A percentile compares a stretch with the other conserved stretches of the same genome.
Evolutionary conservation across 2,888 invertebrate species (phyloP).

Genomic region (Noctua pronuba): DNA sequence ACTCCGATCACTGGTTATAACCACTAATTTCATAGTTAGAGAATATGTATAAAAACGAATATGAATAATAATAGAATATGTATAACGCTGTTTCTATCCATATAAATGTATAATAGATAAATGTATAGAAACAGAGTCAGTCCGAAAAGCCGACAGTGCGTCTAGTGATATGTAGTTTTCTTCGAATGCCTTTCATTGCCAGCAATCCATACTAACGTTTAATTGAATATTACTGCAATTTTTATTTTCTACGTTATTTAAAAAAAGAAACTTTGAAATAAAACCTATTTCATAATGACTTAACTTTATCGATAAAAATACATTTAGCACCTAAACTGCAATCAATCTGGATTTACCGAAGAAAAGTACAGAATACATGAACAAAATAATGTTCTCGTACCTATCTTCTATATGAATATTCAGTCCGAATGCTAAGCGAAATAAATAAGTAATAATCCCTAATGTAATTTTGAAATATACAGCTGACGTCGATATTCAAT

Average conservation of each 20-base stretch:
- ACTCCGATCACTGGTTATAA: no score
- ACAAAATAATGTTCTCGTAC: neutral
- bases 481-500: conserved; percentile 16
- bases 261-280: neutral
- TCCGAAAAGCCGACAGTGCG: no score
- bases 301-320: no score
- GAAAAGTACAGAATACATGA: neutral
- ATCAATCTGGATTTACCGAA: neutral
- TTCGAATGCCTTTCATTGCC: neutral
- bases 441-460: conserved; percentile 7
- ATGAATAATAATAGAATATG: no score
- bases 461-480: conserved; percentile 6
- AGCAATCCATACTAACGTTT: neutral
- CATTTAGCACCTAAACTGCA: neutral
- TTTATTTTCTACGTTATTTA: no score
- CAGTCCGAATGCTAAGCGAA: conserved; percentile 2
- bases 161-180: neutral
- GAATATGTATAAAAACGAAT: no score
- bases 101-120: no score
- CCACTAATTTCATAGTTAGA: neutral
- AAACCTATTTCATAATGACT: neutral
- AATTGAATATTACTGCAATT: neutral
- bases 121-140: neutral
- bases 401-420: neutral
- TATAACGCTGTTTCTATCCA: no score